These are phyloP conservation scores for Drosophila obscura DNA, from an alignment of 1,140 invertebrate genomes.

Conservation along the genomic window DNA sequence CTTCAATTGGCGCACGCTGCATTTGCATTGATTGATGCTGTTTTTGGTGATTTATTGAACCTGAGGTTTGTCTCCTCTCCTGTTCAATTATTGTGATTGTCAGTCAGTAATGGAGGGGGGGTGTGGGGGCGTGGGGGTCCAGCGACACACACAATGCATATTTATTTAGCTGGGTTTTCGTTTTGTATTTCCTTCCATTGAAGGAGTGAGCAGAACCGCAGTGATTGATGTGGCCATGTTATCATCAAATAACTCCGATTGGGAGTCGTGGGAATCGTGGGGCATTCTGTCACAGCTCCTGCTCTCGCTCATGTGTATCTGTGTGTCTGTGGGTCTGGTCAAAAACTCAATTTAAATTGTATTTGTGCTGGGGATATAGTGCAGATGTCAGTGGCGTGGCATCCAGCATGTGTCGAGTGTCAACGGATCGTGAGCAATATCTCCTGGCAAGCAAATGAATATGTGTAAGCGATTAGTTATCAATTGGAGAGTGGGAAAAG, in stretches of 20 bases:
- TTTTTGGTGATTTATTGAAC: constrained; percentile 73
- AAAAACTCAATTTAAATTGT: constrained; percentile 81
- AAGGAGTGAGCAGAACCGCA: constrained; percentile 59
- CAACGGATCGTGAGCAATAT: constrained; percentile 35
- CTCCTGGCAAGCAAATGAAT: constrained; percentile 41
- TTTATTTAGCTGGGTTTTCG: constrained; percentile 64
- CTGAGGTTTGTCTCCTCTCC: constrained; percentile 50
- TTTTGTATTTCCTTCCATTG: constrained; percentile 64
- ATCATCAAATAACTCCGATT: constrained; percentile 73
- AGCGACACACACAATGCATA: constrained; percentile 51
- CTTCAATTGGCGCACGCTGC: constrained; percentile 26
- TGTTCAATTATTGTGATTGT: constrained; percentile 61
- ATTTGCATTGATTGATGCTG: constrained; percentile 77
- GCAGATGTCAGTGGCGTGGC: constrained; percentile 40
- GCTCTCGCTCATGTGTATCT: neutral
- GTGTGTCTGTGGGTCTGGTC: constrained; percentile 41
- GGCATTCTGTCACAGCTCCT: constrained; percentile 6
- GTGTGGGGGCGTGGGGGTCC: constrained; percentile 7
- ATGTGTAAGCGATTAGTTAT: constrained; percentile 9
- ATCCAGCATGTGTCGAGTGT: constrained; percentile 45
- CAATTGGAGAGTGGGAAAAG: constrained; percentile 5
- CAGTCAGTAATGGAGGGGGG: constrained; percentile 33
- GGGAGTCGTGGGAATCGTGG: constrained; percentile 16
- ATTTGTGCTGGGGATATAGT: constrained; percentile 35
- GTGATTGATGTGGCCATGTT: constrained; percentile 78